These are phyloP conservation scores for Diaperis boleti DNA, from an alignment of 2,888 invertebrate genomes.

Conservation along the genomic window DNA sequence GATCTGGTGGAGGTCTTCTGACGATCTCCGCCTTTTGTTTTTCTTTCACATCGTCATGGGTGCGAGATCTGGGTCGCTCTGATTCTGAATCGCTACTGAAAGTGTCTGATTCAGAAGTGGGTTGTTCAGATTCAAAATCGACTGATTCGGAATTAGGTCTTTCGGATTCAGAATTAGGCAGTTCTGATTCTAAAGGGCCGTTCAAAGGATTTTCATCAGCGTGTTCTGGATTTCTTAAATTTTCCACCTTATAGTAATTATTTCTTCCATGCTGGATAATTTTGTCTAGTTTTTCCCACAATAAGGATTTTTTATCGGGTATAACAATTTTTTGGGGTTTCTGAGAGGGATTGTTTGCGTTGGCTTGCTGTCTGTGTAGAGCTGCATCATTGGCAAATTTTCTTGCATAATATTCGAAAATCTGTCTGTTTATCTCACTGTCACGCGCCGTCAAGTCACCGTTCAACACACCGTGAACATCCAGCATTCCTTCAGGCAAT, in stretches of 20 bases:
- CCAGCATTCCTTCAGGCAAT: slow-evolving; percentile 5
- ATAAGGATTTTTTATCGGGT: background rate
- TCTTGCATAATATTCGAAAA: slow-evolving; percentile 54
- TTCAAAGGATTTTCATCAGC: no score
- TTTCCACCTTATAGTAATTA: slow-evolving; percentile 32
- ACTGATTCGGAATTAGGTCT: no score
- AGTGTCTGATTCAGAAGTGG: no score
- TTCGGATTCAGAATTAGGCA: no score
- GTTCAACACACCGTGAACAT: slow-evolving; percentile 7
- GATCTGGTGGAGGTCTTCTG: background rate
- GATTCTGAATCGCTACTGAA: no score
- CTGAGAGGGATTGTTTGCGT: background rate
- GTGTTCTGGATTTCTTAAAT: slow-evolving; percentile 7
- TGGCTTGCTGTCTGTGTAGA: background rate
- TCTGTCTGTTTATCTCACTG: slow-evolving; percentile 36
- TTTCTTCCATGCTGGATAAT: slow-evolving; percentile 33
- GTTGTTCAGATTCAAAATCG: no score
- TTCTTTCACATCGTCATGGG: background rate
- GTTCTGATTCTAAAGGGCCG: no score
- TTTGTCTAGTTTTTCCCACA: slow-evolving; percentile 12
- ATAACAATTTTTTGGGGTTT: background rate
- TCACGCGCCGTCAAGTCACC: background rate
- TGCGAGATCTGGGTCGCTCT: no score
- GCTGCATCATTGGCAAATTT: slow-evolving; percentile 55
- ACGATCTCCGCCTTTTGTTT: background rate